Evolutionary conservation across 2,113 vertebrate species (phyloP), one percentile per base, ranked within the genome.

Genomic region (Entelurus aequoreus): DNA sequence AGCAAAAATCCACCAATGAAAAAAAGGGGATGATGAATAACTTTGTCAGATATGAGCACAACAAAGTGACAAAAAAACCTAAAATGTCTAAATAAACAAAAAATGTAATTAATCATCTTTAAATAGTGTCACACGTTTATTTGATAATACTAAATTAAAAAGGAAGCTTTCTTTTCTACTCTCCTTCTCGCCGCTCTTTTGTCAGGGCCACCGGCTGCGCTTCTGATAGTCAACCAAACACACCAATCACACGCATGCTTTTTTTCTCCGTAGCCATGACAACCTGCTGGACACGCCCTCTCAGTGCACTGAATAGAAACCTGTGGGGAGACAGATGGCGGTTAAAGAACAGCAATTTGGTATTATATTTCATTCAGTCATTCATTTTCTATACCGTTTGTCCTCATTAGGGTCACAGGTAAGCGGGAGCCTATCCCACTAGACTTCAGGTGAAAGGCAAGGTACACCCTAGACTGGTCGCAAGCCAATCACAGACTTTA

Each of bases 101-200:
- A 92, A 88, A 86, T 88, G 88, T 28, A 88, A 88, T 88, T 84
- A 80, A 87, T 89, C 74, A 88, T 89, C 75, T 91, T 92, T 92
- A 92, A 92, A 92, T 92, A 92, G 89, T 89, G 88, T 92, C 91
- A 92, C 90, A 92, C 91, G 74, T 86, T 89, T 88, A 84, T 91
- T 91, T 87, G 87, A 92, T 91, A 92, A 92, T 90, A 90, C 89
- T 90, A 92, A 92, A 90, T 87, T 85, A 90, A 90, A 90, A 90
- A 90, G 88, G 84, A 92, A 90, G 80, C 84, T 75, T 88, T 84
- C 85, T 80, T 83, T 74, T 84, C 75, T 69, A 61, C 75, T 80
- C 83, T 57, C 42, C 54, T 57, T 16, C 55, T 57, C 55, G 66
- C 77, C 47, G 74, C 68, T 81, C 72, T 58, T 72, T 76, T 63